Percentiles rank a stretch among this genome's conserved stretches.
Evolutionary conservation across 2,113 vertebrate genomes (phyloP).

Genomic region (Melanocharis versteri): DNA sequence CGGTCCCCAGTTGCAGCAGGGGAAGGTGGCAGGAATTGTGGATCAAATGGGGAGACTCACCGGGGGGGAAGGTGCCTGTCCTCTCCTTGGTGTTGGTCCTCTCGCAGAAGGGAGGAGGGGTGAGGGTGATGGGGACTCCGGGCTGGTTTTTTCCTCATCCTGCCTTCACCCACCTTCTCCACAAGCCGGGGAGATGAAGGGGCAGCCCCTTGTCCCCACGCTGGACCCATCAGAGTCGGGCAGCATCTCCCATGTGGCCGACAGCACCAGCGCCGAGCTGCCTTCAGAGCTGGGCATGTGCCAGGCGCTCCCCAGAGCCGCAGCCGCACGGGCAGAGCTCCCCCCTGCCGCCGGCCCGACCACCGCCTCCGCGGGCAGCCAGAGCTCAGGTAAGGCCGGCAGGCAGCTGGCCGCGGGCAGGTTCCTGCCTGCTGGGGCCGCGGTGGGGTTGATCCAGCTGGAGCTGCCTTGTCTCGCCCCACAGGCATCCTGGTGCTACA

Average conservation of each 20-base stretch:
- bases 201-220: neutral
- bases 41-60: neutral
- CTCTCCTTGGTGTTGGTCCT: neutral
- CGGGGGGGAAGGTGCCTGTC: neutral
- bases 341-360: neutral
- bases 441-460: neutral
- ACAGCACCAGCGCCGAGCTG: neutral
- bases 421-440: neutral
- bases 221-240: neutral
- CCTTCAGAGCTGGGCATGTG: neutral
- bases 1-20: accelerated
- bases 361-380: neutral
- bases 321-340: accelerated
- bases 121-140: neutral
- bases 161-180: neutral
- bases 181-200: accelerated
- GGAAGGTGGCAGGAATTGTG: neutral
- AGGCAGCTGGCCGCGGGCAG: neutral
- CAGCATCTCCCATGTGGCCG: accelerated
- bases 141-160: neutral
- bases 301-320: neutral
- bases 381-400: neutral
- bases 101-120: neutral
- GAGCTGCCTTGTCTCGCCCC: neutral
- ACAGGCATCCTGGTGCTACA: neutral